Percentiles rank a stretch among this genome's conserved stretches.
Evolutionary conservation across 2,113 vertebrate species (phyloP).

Genomic region (Phyllopteryx taeniolatus): DNA sequence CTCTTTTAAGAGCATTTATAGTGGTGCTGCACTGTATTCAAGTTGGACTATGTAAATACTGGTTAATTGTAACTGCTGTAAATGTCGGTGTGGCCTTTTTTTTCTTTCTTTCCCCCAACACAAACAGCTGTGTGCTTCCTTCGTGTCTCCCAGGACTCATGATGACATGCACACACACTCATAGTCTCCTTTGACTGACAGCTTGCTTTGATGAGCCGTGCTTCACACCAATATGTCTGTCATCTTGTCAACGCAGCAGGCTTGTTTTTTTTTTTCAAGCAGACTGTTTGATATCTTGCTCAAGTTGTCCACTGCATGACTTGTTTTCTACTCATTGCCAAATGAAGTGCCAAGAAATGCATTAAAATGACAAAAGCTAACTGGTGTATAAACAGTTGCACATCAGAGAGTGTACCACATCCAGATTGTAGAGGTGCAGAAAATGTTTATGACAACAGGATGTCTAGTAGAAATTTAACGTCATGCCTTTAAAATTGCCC

Average conservation of each 20-base stretch:
- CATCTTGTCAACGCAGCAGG: conserved; percentile 34
- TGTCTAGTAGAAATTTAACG: conserved; percentile 63
- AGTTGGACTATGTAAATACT: conserved; percentile 42
- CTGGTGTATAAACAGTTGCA: conserved; percentile 51
- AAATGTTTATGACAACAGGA: conserved; percentile 63
- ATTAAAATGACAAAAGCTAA: conserved; percentile 43
- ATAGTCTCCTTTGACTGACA: conserved; percentile 47
- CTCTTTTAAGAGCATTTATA: not conserved
- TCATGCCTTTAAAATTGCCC: conserved; percentile 67
- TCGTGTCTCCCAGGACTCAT: conserved; percentile 49
- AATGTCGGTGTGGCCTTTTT: conserved; percentile 35
- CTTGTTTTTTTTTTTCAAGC: not conserved
- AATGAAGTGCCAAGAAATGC: conserved; percentile 47
- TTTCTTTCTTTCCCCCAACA: conserved; percentile 16
- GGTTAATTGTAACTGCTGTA: conserved; percentile 45
- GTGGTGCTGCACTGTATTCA: conserved; percentile 6
- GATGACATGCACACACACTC: conserved; percentile 34
- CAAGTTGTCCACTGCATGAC: conserved; percentile 29
- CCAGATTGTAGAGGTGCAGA: conserved; percentile 32
- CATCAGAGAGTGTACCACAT: conserved; percentile 20
- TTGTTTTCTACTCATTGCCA: conserved; percentile 17
- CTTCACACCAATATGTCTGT: conserved; percentile 49
- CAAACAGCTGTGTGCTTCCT: conserved; percentile 65
- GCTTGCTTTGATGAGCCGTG: conserved; percentile 54
- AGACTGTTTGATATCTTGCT: conserved; percentile 26